Conservation (phyloP, 2,797 vertebrate genomes). For the Etheostoma nigrum region DNA sequence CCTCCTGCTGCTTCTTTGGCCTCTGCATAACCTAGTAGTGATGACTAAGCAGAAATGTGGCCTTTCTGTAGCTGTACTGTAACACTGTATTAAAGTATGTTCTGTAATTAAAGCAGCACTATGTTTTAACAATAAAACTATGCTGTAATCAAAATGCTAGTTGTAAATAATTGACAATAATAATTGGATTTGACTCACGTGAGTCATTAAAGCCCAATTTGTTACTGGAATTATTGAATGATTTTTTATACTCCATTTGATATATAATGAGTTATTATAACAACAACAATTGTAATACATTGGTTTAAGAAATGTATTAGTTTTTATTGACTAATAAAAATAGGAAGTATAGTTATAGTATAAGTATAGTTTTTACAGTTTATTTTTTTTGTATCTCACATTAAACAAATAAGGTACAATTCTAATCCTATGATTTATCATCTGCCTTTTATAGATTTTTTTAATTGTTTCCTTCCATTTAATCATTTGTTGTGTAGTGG, state of each 20-base stretch:
- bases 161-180: background rate
- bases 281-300: too few relatives aligned
- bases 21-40: slow-evolving; percentile 75
- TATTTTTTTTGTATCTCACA: background rate
- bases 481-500: too few relatives aligned
- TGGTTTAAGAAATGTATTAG: too few relatives aligned
- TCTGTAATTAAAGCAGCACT: slow-evolving; percentile 31
- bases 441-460: background rate
- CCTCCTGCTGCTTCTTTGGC: slow-evolving; percentile 78
- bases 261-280: too few relatives aligned
- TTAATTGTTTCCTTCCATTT: too few relatives aligned
- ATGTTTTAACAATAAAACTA: background rate
- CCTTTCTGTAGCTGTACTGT: slow-evolving; percentile 33
- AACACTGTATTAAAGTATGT: slow-evolving; percentile 27
- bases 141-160: background rate
- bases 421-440: background rate
- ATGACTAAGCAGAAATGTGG: slow-evolving; percentile 79
- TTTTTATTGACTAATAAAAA: too few relatives aligned
- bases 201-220: background rate
- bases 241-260: background rate
- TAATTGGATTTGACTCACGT: background rate
- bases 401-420: background rate
- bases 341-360: too few relatives aligned
- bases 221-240: background rate
- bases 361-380: too few relatives aligned